These are phyloP conservation scores for Fregetta grallaria DNA, from an alignment of 2,113 vertebrate genomes.

Conservation along the genomic window DNA sequence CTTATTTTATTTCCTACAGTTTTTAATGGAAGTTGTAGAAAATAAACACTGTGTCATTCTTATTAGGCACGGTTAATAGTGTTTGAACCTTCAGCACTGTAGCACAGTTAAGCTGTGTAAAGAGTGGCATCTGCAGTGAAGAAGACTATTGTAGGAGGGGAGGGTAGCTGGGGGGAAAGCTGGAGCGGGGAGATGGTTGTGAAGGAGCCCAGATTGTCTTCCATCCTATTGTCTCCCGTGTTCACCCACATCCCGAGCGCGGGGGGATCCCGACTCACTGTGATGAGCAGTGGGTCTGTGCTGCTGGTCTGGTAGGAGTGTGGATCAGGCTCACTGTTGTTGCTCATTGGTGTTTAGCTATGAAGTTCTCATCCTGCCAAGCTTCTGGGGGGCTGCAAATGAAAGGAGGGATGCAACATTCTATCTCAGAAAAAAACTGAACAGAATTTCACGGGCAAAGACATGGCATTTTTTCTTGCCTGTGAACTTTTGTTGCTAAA, in stretches of 20 bases:
- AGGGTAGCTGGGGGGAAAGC: not conserved
- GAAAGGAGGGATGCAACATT: not conserved
- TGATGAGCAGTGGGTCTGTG: not conserved
- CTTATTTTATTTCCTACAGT: not conserved
- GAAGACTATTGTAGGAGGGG: not conserved
- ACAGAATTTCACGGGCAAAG: not conserved
- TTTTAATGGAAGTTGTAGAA: not conserved
- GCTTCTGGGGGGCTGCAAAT: not conserved
- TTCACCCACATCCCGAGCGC: not conserved
- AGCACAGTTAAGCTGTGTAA: not conserved
- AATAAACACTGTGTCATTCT: not conserved
- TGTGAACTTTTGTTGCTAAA: not conserved
- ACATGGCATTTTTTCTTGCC: not conserved
- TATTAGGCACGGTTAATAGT: rapidly evolving
- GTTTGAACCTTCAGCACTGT: not conserved
- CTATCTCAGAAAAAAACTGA: not conserved
- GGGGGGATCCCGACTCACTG: rapidly evolving
- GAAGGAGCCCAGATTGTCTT: not conserved
- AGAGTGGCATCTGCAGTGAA: not conserved
- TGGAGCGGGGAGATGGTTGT: not conserved
- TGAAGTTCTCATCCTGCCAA: not conserved
- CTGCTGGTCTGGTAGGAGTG: not conserved
- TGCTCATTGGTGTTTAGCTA: not conserved
- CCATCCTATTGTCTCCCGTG: rapidly evolving
- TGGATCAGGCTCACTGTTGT: not conserved